Evolutionary conservation across 2,888 invertebrate genomes (phyloP).

Genomic region (Ectropis crepuscularia): DNA sequence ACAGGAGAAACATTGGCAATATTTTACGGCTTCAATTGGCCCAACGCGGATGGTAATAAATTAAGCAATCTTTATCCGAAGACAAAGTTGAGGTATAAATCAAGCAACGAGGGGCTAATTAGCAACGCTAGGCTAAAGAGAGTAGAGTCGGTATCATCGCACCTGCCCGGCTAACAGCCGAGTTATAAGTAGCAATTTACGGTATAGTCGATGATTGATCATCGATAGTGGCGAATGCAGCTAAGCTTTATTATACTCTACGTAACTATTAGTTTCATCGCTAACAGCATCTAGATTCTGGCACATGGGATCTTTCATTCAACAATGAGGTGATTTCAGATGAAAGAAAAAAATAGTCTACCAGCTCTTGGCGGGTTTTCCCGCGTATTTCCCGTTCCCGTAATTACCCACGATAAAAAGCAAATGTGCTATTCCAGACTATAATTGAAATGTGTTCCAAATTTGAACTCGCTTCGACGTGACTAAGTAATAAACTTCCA

Average conservation of each 20-base stretch:
- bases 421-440: too few species aligned
- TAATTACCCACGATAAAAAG: too few species aligned
- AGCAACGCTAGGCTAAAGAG: constrained; percentile 51
- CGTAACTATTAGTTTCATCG: constrained; percentile 15
- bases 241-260: constrained; percentile 18
- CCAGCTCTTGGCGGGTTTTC: too few species aligned
- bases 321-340: neutral
- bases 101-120: constrained; percentile 70
- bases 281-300: constrained; percentile 14
- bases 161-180: constrained; percentile 55
- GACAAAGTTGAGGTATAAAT: constrained; percentile 70
- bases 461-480: too few species aligned
- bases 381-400: too few species aligned
- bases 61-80: constrained; percentile 55
- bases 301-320: constrained; percentile 10
- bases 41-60: constrained; percentile 55
- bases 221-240: constrained; percentile 15
- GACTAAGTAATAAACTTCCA: too few species aligned
- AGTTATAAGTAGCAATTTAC: constrained; percentile 53
- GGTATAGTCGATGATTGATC: constrained; percentile 42
- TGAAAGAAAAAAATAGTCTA: neutral
- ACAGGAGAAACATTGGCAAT: constrained; percentile 3
- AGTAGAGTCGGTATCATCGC: constrained; percentile 60
- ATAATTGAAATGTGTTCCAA: too few species aligned
- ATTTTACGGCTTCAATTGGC: constrained; percentile 48